Evolutionary conservation across 1,140 invertebrate genomes (phyloP).

Genomic region (Calephelis nemesis): DNA sequence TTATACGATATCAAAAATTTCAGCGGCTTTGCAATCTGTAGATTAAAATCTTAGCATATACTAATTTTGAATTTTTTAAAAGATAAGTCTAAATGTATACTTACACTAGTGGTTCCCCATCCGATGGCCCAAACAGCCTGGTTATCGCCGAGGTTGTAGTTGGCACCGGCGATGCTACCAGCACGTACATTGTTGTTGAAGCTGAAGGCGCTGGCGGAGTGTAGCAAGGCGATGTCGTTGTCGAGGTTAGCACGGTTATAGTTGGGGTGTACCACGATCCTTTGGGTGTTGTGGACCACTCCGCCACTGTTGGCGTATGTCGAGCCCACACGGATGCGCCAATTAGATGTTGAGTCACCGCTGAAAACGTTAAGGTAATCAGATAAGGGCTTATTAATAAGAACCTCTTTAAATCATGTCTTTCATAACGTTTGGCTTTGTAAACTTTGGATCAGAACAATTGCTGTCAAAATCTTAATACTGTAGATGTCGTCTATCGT

Average conservation of each 20-base stretch:
- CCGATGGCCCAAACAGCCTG: conserved; percentile 75
- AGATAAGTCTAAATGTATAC: not conserved
- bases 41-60: not conserved
- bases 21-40: no score
- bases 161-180: conserved; percentile 37
- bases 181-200: conserved; percentile 36
- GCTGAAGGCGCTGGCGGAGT: conserved; percentile 40
- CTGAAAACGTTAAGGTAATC: conserved; percentile 35
- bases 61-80: conserved; percentile 5
- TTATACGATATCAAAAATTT: no score
- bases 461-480: not conserved
- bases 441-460: no score
- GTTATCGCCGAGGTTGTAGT: conserved; percentile 45
- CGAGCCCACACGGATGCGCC: no score
- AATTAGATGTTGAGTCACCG: conserved; percentile 49
- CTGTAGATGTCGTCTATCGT: not conserved
- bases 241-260: no score
- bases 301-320: no score
- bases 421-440: no score
- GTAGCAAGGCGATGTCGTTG: conserved; percentile 76
- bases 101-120: conserved; percentile 78
- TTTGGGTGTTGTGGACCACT: no score
- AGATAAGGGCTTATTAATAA: not conserved
- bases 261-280: no score
- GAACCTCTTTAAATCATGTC: no score